Base-by-base conservation (phyloP, 2,797 vertebrate genomes). In the Anguilla obscura region DNA sequence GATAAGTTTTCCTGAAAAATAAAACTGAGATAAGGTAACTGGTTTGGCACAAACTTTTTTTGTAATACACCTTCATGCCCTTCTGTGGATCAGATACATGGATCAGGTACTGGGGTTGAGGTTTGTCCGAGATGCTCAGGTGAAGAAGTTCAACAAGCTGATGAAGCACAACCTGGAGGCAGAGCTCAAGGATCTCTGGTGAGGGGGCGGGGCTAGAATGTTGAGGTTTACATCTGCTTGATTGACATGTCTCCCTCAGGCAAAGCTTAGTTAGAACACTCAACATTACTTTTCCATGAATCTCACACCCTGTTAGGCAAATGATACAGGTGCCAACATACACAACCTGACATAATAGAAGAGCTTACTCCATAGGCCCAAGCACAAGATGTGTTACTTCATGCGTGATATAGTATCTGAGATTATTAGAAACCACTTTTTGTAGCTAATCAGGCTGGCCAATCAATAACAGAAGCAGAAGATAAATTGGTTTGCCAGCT, bases 81-180 rank as follows among this genome's bases (percentile, higher is more conserved):
- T 99, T 98, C 92, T 99, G 99, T 18, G 16, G 58, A 16, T 36
- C 92, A 99, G 98, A 92, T 99, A 99, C 92, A 95, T 92, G 95
- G 94, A 96, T 92, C 96, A 98, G 95, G 97, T 99, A 85, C 94
- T 95, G 8, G 96, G 96, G 66, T 93, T 99, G 50, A 93, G 88
- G 10, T 98, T 98, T 93, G 88, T 93, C 0, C 95, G 97, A 74
- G 95, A 96, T 0, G 90, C 92, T 0, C 96, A 96, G 87, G 88
- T 95, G 69, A 95, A 96, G 88, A 97, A 98, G 92, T 96, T 97
- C 91, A 96, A 96, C 14, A 96, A 95, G 86, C 91, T 99, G 87
- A 96, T 96, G 93, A 95, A 93, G 18, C 94, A 96, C 10, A 92
- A 96, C 87, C 94, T 99, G 89, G 95, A 96, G 88, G 94, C 95